These are phyloP conservation scores for Nothobranchius kuhntae DNA, from an alignment of 2,113 vertebrate genomes.

Conservation along the genomic window DNA sequence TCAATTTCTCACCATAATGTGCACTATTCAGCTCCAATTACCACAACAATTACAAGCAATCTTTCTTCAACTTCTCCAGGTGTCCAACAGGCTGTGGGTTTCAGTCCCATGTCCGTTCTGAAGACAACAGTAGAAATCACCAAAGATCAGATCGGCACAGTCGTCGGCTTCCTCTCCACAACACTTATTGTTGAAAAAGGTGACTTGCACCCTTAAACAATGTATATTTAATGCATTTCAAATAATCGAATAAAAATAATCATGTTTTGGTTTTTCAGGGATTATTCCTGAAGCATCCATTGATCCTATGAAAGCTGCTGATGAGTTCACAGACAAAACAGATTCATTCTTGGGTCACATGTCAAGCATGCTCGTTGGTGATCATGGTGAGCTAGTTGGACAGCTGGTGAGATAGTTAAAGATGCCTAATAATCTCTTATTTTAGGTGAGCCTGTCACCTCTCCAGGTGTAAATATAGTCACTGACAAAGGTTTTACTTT, in stretches of 20 bases:
- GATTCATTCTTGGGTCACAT: slow-evolving; percentile 74
- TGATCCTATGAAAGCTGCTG: slow-evolving; percentile 76
- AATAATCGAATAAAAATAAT: background rate
- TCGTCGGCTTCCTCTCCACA: slow-evolving; percentile 56
- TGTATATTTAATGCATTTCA: background rate
- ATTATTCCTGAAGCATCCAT: slow-evolving; percentile 69
- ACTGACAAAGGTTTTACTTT: slow-evolving; percentile 61
- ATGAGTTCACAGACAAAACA: slow-evolving; percentile 70
- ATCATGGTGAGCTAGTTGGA: slow-evolving; percentile 62
- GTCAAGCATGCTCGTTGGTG: slow-evolving; percentile 72
- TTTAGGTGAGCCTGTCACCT: slow-evolving; percentile 47
- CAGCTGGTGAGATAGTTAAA: background rate
- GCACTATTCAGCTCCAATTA: background rate
- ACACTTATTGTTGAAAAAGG: slow-evolving; percentile 63
- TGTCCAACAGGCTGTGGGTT: slow-evolving; percentile 55
- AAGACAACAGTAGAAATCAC: slow-evolving; percentile 60
- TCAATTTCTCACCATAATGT: background rate
- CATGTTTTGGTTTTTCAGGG: slow-evolving; percentile 45
- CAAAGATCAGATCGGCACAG: slow-evolving; percentile 59
- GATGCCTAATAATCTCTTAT: background rate
- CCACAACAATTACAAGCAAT: background rate
- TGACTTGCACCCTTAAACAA: slow-evolving; percentile 15
- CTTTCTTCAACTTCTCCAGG: slow-evolving; percentile 34
- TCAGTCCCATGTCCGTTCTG: slow-evolving; percentile 61
- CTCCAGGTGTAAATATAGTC: slow-evolving; percentile 41